Conservation (phyloP, 1,140 invertebrate genomes). For the Cecropterus lyciades region DNA sequence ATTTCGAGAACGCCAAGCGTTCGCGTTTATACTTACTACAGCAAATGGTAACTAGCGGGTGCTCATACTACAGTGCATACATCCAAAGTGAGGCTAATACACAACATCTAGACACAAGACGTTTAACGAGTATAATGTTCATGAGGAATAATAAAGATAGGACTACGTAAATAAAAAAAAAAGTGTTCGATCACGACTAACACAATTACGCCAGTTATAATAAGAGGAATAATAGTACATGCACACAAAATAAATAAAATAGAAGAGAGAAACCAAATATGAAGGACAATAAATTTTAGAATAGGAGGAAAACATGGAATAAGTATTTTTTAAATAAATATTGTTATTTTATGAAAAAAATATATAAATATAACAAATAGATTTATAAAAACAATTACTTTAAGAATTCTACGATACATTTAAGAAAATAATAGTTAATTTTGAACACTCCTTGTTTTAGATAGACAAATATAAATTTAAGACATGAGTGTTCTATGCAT, state of each 20-base stretch:
- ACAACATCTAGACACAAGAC: constrained; percentile 51
- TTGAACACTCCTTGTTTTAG: neutral
- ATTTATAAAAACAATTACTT: too few species aligned
- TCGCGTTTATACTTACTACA: constrained; percentile 40
- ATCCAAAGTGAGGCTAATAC: constrained; percentile 49
- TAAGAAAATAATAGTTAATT: too few species aligned
- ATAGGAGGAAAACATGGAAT: too few species aligned
- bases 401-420: neutral
- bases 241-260: constrained; percentile 42
- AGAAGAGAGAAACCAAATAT: too few species aligned
- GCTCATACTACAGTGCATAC: constrained; percentile 57
- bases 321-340: too few species aligned
- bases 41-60: constrained; percentile 41
- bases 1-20: constrained; percentile 44
- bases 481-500: constrained; percentile 12
- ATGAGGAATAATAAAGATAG: constrained; percentile 41
- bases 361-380: too few species aligned
- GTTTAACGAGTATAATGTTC: constrained; percentile 46
- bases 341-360: too few species aligned
- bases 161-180: constrained; percentile 53
- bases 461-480: constrained; percentile 9
- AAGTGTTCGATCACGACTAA: constrained; percentile 54
- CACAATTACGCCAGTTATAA: constrained; percentile 77
- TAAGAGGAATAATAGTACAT: constrained; percentile 50
- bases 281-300: too few species aligned